Conservation (phyloP, 2,113 vertebrate species). For the Cynocephalus volans region DNA sequence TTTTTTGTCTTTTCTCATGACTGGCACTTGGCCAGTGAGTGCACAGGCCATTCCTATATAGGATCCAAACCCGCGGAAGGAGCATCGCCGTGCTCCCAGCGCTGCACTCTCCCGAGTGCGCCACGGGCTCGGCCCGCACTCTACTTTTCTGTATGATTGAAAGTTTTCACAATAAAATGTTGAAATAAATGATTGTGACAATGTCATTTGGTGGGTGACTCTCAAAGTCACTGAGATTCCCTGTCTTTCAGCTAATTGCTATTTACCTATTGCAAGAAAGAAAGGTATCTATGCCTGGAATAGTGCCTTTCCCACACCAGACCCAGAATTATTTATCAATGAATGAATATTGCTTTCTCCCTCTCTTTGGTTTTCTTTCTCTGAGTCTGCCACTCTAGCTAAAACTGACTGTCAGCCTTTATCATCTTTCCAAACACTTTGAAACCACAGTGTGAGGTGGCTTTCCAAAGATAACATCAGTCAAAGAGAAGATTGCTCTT, state of each 20-base stretch:
- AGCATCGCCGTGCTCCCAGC: too few species aligned
- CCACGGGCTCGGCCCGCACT: too few species aligned
- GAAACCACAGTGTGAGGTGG: background rate
- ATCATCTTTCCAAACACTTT: slow-evolving; percentile 12
- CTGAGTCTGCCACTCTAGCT: background rate
- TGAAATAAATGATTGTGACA: background rate
- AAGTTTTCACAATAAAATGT: background rate
- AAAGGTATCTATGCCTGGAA: background rate
- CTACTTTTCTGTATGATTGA: background rate
- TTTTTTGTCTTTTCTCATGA: too few species aligned
- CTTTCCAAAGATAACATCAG: background rate
- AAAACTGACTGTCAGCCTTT: background rate
- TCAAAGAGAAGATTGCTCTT: background rate
- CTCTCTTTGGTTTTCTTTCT: background rate
- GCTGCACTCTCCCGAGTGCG: too few species aligned
- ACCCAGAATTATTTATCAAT: background rate
- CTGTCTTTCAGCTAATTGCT: background rate
- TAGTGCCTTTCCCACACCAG: background rate
- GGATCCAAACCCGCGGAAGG: too few species aligned
- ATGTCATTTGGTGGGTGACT: background rate
- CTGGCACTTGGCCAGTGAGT: too few species aligned
- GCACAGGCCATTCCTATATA: too few species aligned
- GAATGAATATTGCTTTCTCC: background rate
- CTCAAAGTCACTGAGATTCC: background rate
- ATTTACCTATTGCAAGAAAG: background rate